These are phyloP conservation scores for Drosophila subquinaria DNA, from an alignment of 2,888 invertebrate genomes.

Conservation along the genomic window DNA sequence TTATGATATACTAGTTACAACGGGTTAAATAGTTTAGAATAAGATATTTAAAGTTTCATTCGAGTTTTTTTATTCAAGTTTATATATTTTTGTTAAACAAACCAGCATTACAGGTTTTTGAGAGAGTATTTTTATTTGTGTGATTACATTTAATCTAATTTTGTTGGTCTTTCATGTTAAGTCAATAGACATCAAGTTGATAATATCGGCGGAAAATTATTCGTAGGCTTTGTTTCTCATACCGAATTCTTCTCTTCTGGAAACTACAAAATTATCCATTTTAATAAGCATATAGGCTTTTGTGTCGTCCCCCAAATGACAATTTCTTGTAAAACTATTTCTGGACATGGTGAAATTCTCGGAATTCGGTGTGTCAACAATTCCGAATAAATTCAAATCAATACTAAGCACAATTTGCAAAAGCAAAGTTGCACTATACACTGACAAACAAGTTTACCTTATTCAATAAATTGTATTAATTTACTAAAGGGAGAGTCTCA, in stretches of 20 bases:
- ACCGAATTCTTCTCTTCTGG: background rate
- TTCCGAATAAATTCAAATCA: background rate
- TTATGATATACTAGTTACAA: no score
- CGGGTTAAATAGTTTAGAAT: no score
- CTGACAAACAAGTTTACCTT: background rate
- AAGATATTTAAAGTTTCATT: no score
- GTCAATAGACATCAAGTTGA: background rate
- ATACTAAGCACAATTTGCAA: background rate
- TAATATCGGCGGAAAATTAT: background rate
- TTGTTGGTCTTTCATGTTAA: background rate
- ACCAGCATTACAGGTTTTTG: no score
- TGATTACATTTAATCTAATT: no score
- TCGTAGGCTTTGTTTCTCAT: background rate
- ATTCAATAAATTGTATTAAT: constrained; percentile 1
- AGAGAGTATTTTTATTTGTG: no score
- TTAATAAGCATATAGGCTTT: background rate
- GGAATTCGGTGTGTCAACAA: background rate
- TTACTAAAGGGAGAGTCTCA: background rate
- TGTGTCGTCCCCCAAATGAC: background rate
- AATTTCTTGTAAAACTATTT: background rate
- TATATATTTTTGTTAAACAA: no score
- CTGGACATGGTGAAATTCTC: background rate
- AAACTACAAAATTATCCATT: background rate
- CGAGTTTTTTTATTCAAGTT: no score
- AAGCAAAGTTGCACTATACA: background rate